These are phyloP conservation scores for Beaufortia kweichowensis DNA, from an alignment of 2,113 vertebrate species.

Conservation along the genomic window DNA sequence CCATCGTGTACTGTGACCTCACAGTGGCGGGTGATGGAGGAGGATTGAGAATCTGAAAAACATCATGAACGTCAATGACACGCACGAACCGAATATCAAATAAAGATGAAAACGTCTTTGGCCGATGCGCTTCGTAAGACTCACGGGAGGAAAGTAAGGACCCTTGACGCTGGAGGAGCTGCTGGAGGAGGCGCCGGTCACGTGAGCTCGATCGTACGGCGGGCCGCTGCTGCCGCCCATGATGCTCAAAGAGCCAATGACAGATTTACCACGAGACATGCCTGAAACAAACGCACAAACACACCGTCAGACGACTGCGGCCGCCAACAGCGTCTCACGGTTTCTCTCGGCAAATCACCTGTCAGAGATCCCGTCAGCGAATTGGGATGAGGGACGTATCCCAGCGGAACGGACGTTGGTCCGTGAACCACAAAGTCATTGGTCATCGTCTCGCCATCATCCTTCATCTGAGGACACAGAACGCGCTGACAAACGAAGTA, in stretches of 20 bases:
- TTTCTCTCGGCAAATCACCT: constrained; percentile 67
- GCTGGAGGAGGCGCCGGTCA: constrained; percentile 96
- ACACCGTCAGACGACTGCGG: too few relatives aligned
- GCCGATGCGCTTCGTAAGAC: constrained; percentile 45
- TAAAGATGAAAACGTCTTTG: neutral
- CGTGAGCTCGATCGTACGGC: constrained; percentile 92
- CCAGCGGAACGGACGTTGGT: constrained; percentile 88
- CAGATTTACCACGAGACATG: constrained; percentile 95
- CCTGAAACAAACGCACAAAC: constrained; percentile 68
- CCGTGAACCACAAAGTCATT: constrained; percentile 94
- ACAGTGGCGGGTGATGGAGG: constrained; percentile 96
- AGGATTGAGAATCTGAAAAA: constrained; percentile 92
- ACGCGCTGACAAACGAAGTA: constrained; percentile 96
- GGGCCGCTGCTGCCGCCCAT: constrained; percentile 96
- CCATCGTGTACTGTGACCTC: constrained; percentile 95
- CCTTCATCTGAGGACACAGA: constrained; percentile 94
- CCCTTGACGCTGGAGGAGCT: constrained; percentile 98
- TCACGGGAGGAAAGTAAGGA: constrained; percentile 94
- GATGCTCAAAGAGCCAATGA: constrained; percentile 95
- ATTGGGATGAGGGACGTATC: constrained; percentile 91
- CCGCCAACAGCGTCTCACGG: neutral
- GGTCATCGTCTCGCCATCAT: constrained; percentile 91
- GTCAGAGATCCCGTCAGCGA: constrained; percentile 92
- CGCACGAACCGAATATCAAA: too few relatives aligned
- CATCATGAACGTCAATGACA: neutral